Conservation (phyloP, 2,113 vertebrate species). For the Thomomys bottae region DNA sequence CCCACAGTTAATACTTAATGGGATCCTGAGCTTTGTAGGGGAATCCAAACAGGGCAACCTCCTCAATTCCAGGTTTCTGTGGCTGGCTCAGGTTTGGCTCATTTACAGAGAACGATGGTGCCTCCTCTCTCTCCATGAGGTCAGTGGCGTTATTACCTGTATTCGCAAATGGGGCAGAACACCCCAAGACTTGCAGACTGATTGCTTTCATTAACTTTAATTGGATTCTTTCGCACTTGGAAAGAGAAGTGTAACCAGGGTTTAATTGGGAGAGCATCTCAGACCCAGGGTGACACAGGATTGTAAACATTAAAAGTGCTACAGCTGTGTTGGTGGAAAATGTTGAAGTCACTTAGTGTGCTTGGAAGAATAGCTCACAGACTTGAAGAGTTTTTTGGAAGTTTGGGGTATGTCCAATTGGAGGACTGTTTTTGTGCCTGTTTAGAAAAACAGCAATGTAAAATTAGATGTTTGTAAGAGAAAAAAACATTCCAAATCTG, state of each 20-base stretch:
- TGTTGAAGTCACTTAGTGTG: conserved; percentile 55
- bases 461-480: conserved; percentile 32
- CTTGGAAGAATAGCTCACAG: conserved; percentile 55
- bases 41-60: conserved; percentile 59
- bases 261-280: conserved; percentile 81
- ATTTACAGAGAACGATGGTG: conserved; percentile 75
- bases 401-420: conserved; percentile 63
- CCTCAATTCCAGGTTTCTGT: conserved; percentile 7
- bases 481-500: conserved; percentile 21
- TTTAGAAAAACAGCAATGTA: conserved; percentile 19
- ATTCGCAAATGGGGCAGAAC: conserved; percentile 78
- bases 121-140: conserved; percentile 69
- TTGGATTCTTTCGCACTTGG: conserved; percentile 83
- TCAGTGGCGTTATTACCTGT: conserved; percentile 73
- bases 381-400: conserved; percentile 8
- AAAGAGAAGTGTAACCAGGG: conserved; percentile 75
- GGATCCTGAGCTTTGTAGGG: conserved; percentile 65
- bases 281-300: conserved; percentile 75
- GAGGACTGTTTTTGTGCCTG: conserved; percentile 52
- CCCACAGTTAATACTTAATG: conserved; percentile 72
- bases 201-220: conserved; percentile 88
- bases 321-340: conserved; percentile 75
- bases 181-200: conserved; percentile 77
- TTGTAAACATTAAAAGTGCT: conserved; percentile 80
- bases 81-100: conserved; percentile 65